A percentile compares a stretch with the other conserved stretches of the same genome.
phyloP scores from a whole-genome alignment of 2,888 invertebrate species.

The Scaptomyza caliginosa region DNA sequence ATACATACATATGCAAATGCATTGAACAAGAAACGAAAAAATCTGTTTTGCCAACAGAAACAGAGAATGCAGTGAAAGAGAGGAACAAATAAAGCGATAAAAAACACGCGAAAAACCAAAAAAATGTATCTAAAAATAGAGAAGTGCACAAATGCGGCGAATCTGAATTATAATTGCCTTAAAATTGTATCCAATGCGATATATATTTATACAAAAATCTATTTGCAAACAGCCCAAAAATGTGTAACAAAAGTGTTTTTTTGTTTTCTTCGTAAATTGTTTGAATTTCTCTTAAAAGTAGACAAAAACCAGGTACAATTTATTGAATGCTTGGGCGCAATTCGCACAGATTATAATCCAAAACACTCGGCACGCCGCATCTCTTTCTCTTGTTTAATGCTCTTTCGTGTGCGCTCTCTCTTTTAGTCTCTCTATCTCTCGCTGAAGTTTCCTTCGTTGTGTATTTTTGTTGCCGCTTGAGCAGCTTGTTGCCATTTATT shows the following conservation, averaged over 20 bases:
- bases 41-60: constrained; percentile 15
- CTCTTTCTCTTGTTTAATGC: neutral
- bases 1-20: constrained; percentile 8
- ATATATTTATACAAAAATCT: neutral
- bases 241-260: no score
- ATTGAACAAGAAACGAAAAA: constrained; percentile 14
- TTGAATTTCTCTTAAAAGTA: no score
- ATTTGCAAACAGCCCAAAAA: neutral
- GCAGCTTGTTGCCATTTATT: constrained; percentile 70
- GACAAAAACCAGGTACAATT: no score
- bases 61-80: neutral
- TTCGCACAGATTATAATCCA: no score
- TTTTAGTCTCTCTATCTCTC: neutral
- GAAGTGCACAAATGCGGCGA: constrained; percentile 40
- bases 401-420: neutral
- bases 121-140: constrained; percentile 47
- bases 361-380: neutral
- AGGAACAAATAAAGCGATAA: constrained; percentile 4
- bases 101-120: constrained; percentile 26
- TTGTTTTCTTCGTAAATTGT: no score
- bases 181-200: constrained; percentile 23
- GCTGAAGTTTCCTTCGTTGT: constrained; percentile 26
- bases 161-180: constrained; percentile 48
- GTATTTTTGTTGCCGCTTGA: constrained; percentile 59
- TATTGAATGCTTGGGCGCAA: no score